Conservation (phyloP, 1,140 invertebrate genomes). For the Drosophila tsacasi region DNA sequence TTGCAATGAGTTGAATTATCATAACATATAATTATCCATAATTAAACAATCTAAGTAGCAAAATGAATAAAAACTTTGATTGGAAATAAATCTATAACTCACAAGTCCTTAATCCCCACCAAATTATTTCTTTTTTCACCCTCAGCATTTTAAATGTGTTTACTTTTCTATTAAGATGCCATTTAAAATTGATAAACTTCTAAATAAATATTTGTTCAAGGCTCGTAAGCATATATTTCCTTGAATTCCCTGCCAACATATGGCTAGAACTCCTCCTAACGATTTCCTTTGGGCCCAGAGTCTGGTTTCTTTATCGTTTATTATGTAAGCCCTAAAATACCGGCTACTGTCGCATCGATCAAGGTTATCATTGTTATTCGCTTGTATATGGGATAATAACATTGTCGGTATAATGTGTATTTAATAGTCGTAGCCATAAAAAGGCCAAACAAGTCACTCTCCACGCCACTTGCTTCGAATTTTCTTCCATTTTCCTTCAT, state of each 20-base stretch:
- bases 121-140: background rate
- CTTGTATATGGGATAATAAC: slow-evolving; percentile 42
- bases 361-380: slow-evolving; percentile 60
- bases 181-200: slow-evolving; percentile 8
- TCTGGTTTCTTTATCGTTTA: slow-evolving; percentile 1
- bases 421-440: slow-evolving; percentile 56
- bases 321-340: slow-evolving; percentile 21
- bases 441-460: slow-evolving; percentile 33
- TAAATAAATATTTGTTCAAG: slow-evolving; percentile 6
- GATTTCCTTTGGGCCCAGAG: slow-evolving; percentile 30
- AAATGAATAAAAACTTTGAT: background rate
- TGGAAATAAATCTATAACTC: background rate
- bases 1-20: no score
- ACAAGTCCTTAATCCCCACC: no score
- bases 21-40: no score
- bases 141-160: background rate
- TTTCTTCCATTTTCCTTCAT: slow-evolving; percentile 6
- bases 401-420: slow-evolving; percentile 59
- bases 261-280: slow-evolving; percentile 9
- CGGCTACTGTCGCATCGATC: slow-evolving; percentile 55
- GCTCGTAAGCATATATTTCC: background rate
- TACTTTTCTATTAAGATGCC: background rate
- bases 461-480: slow-evolving; percentile 18
- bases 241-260: slow-evolving; percentile 11
- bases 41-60: no score